phyloP scores from a whole-genome alignment of 2,113 vertebrate genomes.

The Malurus elegans region DNA sequence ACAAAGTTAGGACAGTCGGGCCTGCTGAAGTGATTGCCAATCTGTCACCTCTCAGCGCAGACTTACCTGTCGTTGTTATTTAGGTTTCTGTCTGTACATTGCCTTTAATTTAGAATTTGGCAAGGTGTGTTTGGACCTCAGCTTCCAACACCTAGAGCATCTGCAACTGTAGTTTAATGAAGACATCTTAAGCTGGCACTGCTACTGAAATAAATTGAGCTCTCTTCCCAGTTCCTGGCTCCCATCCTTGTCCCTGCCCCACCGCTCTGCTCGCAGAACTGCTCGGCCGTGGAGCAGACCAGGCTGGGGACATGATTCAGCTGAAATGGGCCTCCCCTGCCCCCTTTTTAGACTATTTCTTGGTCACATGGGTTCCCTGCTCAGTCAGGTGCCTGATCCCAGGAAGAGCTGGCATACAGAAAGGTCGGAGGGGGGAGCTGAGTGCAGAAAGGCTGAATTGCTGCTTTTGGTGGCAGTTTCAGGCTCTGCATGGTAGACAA shows the following conservation, averaged over 20 bases:
- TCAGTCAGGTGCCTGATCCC: conserved; percentile 32
- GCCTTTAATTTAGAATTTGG: conserved; percentile 52
- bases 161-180: conserved; percentile 58
- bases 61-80: conserved; percentile 35
- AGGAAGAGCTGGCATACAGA: conserved; percentile 51
- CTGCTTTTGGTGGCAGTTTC: conserved; percentile 24
- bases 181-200: conserved; percentile 63
- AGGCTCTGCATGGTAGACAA: background rate
- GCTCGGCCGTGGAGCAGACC: conserved; percentile 46
- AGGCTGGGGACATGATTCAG: conserved; percentile 9
- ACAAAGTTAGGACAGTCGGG: conserved; percentile 37
- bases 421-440: conserved; percentile 46
- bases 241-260: conserved; percentile 43
- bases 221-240: conserved; percentile 47
- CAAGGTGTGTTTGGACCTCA: conserved; percentile 46
- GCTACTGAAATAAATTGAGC: conserved; percentile 63
- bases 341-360: background rate
- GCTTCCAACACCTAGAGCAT: conserved; percentile 48
- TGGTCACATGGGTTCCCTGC: background rate
- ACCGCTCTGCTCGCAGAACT: conserved; percentile 34
- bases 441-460: conserved; percentile 30
- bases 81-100: conserved; percentile 62
- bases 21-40: conserved; percentile 57
- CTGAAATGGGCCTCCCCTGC: background rate
- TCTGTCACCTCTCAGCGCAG: conserved; percentile 55